These are phyloP conservation scores for Holcopasites calliopsidis DNA, from an alignment of 1,140 invertebrate genomes.

Conservation along the genomic window DNA sequence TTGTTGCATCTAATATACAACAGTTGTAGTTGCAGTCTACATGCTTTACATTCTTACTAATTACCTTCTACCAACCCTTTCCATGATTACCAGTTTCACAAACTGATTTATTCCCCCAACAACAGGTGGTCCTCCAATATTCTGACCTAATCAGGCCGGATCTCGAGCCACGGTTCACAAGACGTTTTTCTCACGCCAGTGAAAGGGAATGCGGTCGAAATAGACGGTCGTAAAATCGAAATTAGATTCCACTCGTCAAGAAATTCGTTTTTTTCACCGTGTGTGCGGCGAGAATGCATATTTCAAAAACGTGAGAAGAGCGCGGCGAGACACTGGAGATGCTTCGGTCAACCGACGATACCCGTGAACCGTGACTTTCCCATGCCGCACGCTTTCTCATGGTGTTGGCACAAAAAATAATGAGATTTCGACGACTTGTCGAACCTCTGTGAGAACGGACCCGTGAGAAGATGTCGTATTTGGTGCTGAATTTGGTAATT, in stretches of 20 bases:
- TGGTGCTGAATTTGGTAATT: constrained; percentile 57
- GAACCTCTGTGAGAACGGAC: constrained; percentile 30
- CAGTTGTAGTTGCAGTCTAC: no score
- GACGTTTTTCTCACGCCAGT: neutral
- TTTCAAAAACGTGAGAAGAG: constrained; percentile 62
- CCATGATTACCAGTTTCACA: no score
- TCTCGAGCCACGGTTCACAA: no score
- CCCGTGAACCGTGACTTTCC: constrained; percentile 49
- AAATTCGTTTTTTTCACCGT: neutral
- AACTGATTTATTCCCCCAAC: no score
- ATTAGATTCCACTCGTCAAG: constrained; percentile 9
- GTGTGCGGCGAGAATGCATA: constrained; percentile 8
- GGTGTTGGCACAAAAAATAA: constrained; percentile 53
- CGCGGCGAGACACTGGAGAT: neutral
- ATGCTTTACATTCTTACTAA: no score
- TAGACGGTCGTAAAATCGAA: constrained; percentile 20
- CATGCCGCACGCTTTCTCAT: constrained; percentile 49
- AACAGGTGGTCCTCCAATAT: no score
- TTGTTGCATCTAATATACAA: no score
- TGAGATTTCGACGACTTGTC: constrained; percentile 53
- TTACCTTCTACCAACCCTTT: no score
- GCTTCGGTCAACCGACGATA: constrained; percentile 25
- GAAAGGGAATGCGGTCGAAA: neutral
- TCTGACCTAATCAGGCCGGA: no score
- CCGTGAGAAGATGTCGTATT: constrained; percentile 71